Evolutionary conservation across 2,113 vertebrate species (phyloP), one percentile per base, ranked within the genome.

Genomic region (Oreotrochilus melanogaster): DNA sequence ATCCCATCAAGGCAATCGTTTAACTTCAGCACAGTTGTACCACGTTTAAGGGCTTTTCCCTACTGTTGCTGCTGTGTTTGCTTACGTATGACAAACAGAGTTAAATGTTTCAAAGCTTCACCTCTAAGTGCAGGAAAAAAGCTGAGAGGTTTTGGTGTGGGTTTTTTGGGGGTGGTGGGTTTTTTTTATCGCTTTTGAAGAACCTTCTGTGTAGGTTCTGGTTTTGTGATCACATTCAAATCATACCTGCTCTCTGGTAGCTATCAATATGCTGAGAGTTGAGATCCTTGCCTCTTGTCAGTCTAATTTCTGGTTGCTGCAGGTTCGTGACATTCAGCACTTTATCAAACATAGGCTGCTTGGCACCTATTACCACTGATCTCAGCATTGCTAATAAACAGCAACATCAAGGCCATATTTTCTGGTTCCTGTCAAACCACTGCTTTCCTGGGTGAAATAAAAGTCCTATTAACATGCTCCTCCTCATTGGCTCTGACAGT

Each of bases 381-480:
- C 96, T 97, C 97, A 88, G 97, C 92, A 89, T 94, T 91, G 96
- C 98, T 98, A 98, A 98, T 98, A 98, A 98, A 98, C 97, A 98
- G 96, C 97, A 97, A 97, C 97, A 96, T 94, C 97, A 95, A 95
- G 96, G 98, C 97, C 97, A 89, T 98, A 98, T 98, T 98, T 98
- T 89, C 97, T 96, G 71, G 95, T 95, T 96, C 96, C 97, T 99
- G 98, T 99, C 99, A 98, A 97, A 89, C 96, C 74, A 85, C 97
- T 82, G 97, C 97, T 98, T 98, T 98, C 98, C 96, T 96, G 97
- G 98, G 98, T 98, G 98, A 98, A 98, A 99, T 99, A 98, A 98
- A 99, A 98, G 98, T 98, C 98, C 98, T 98, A 99, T 99, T 99
- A 99, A 99, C 99, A 99, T 98, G 98, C 98, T 98, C 97, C 98